Percentiles rank a stretch among this genome's conserved stretches.
Conservation (phyloP, 2,888 invertebrate genomes). For the Nephrotoma appendiculata region DNA sequence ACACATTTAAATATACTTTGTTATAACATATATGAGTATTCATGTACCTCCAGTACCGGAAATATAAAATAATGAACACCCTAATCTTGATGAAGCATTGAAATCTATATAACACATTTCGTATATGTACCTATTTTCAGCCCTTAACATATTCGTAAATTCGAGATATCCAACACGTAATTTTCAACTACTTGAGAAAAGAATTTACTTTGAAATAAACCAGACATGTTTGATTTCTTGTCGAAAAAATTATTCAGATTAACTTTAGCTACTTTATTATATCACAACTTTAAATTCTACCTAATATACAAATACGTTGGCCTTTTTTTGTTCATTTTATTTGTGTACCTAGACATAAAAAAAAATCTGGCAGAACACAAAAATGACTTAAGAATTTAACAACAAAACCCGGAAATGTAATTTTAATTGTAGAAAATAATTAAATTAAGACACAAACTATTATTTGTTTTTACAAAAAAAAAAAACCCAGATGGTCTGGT, state of each 20-base stretch:
- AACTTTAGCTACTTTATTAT: background rate
- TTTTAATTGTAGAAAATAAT: background rate
- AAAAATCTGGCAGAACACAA: no score
- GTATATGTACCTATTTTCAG: no score
- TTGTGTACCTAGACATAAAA: background rate
- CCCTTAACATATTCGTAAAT: no score
- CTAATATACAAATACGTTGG: background rate
- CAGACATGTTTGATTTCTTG: background rate
- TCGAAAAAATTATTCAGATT: background rate
- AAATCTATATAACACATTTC: no score
- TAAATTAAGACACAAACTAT: background rate
- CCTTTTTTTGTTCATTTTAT: background rate
- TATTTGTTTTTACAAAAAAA: background rate
- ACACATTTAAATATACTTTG: background rate
- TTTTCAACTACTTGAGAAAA: no score
- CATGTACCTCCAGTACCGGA: background rate
- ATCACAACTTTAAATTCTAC: background rate
- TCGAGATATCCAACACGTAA: no score
- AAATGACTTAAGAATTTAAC: background rate
- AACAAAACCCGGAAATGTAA: background rate
- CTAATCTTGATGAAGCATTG: background rate
- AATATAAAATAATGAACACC: background rate
- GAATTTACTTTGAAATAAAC: no score
- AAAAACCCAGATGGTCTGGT: background rate
- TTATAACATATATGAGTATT: background rate